These are phyloP conservation scores for Salmo trutta DNA, from an alignment of 2,797 vertebrate species.

Conservation along the genomic window DNA sequence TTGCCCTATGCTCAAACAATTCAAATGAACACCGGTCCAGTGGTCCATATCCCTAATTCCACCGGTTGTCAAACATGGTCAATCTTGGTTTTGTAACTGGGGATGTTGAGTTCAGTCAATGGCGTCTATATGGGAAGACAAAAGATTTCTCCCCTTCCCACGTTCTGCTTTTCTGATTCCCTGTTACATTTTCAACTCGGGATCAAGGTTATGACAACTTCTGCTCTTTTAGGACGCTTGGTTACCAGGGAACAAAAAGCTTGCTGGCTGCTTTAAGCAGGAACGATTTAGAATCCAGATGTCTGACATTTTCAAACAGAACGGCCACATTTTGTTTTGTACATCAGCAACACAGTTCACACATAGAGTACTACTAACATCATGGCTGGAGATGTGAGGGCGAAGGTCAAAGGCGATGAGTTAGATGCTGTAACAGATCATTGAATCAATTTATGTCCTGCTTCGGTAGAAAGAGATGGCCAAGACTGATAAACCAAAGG, in stretches of 20 bases:
- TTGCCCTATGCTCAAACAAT: not conserved
- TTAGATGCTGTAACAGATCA: constrained; percentile 17
- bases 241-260: not conserved
- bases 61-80: constrained; percentile 31
- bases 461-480: not conserved
- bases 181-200: constrained; percentile 17
- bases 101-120: constrained; percentile 26
- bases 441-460: constrained; percentile 3
- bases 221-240: not conserved
- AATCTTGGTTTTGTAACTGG: constrained; percentile 46
- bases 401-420: no score
- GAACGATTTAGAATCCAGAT: not conserved
- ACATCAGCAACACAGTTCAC: not conserved
- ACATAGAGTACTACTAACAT: not conserved
- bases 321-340: not conserved
- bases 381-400: not conserved
- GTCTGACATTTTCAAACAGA: not conserved
- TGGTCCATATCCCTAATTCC: not conserved
- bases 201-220: constrained; percentile 13
- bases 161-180: constrained; percentile 46
- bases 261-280: not conserved
- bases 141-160: constrained; percentile 28
- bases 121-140: not conserved
- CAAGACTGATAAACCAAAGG: no score
- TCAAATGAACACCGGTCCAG: not conserved